Evolutionary conservation across 2,113 vertebrate species (phyloP).

Genomic region (Rhegmatorhina hoffmannsi): DNA sequence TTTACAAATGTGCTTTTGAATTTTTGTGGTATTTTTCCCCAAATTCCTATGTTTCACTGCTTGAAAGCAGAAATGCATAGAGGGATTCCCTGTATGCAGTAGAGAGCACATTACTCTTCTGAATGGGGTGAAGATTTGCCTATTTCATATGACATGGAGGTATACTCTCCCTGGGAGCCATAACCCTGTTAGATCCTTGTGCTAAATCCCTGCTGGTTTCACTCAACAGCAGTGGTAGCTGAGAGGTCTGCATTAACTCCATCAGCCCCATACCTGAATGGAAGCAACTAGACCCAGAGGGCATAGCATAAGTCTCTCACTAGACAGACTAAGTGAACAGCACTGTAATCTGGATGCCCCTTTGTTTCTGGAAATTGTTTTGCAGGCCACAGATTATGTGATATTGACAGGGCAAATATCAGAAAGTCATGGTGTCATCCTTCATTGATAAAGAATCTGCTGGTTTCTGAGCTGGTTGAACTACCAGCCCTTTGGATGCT

Average conservation of each 20-base stretch:
- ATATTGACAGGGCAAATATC: neutral
- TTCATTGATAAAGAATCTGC: neutral
- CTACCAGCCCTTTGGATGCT: neutral
- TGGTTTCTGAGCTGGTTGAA: neutral
- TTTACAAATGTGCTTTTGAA: neutral
- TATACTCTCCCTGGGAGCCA: neutral
- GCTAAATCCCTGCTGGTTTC: neutral
- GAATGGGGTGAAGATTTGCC: neutral
- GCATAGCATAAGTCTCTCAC: neutral
- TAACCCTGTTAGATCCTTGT: neutral
- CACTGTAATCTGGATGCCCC: neutral
- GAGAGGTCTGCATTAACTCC: neutral
- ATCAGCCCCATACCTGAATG: neutral
- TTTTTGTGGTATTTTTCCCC: neutral
- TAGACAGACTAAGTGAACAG: neutral
- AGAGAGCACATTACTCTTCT: neutral
- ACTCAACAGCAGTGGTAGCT: neutral
- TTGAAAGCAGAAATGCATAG: neutral
- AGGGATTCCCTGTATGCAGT: rapidly evolving
- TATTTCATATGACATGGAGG: neutral
- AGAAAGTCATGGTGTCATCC: rapidly evolving
- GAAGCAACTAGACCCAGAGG: rapidly evolving
- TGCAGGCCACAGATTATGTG: neutral
- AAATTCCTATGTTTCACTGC: neutral
- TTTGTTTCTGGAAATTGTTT: neutral